These are phyloP conservation scores for Callinectes sapidus DNA, from an alignment of 2,888 invertebrate genomes.

Conservation along the genomic window DNA sequence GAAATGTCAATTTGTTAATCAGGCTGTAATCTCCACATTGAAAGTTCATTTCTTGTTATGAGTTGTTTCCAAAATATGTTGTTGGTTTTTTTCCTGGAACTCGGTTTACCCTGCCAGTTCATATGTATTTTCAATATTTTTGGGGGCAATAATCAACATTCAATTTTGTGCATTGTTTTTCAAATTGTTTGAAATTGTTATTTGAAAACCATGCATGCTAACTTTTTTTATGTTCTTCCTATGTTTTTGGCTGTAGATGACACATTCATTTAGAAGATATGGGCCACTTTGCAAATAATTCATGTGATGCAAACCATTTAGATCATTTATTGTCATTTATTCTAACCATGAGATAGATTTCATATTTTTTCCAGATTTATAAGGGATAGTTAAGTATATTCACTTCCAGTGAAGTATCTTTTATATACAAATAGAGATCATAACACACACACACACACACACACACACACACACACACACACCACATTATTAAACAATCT, in stretches of 20 bases:
- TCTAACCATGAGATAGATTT: background rate
- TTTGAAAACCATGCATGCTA: conserved; percentile 6
- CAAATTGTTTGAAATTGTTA: background rate
- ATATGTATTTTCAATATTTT: background rate
- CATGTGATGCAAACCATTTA: background rate
- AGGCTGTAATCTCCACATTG: background rate
- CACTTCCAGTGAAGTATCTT: background rate
- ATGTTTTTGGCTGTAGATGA: background rate
- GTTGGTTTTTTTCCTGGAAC: background rate
- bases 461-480: conserved; percentile 6
- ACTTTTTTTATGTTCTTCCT: background rate
- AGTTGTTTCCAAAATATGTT: background rate
- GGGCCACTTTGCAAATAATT: background rate
- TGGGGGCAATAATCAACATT: background rate
- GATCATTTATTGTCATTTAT: background rate
- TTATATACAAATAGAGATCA: background rate
- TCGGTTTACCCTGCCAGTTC: background rate
- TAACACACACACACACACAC: conserved; percentile 3
- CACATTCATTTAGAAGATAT: background rate
- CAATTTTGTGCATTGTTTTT: background rate
- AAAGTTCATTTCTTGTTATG: background rate
- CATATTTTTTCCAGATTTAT: background rate
- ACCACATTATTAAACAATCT: background rate
- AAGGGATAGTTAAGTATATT: background rate
- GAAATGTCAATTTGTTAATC: background rate